Evolutionary conservation across 2,797 vertebrate species (phyloP), one percentile per base, ranked within the genome.

Genomic region (Sebastes aleutianus): DNA sequence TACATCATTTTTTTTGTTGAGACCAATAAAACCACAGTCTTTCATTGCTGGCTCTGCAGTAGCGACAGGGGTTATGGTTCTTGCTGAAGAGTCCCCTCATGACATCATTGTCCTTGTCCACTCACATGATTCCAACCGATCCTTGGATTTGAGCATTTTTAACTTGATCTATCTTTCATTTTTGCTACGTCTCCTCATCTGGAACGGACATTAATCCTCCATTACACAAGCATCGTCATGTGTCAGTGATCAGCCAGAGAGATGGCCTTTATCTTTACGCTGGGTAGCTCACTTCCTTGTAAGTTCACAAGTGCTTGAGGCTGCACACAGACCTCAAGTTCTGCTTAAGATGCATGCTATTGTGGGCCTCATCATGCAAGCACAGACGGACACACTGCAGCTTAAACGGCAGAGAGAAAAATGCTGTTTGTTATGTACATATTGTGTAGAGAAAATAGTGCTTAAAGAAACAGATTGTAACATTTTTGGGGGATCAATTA

Each of bases 241-340:
- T 24, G 11, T 8, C 2, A 2, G 6, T 5, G 2, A 7, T 50
- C 4, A 20, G 43, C 43, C 43, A 50, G 43, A 50, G 1, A 20
- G 16, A 20, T 50, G 43, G 32, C 6, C 26, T 54, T 73, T 31
- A 36, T 50, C 24, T 57, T 24, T 20, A 47, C 66, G 4, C 3
- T 56, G 4, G 4, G 0, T 26, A 1, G 24, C 3, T 76, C 20
- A 70, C 47, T 80, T 77, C 69, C 78, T 36, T 5, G 4, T 47
- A 1, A 27, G 31, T 32, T 59, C 11, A 39, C 27, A 59, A 5
- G 11, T 34, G 22, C 2, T 68, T 4, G 1, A 18, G 3, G 12
- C n/a, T 2, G 5, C 61, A 26, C 3, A 14, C 2, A 13, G 8
- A 7, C 0, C 3, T 0, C 1, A 50, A 32, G 18, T 14, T 47